Conservation (phyloP, 2,888 invertebrate genomes). For the Steinernema hermaphroditum region DNA sequence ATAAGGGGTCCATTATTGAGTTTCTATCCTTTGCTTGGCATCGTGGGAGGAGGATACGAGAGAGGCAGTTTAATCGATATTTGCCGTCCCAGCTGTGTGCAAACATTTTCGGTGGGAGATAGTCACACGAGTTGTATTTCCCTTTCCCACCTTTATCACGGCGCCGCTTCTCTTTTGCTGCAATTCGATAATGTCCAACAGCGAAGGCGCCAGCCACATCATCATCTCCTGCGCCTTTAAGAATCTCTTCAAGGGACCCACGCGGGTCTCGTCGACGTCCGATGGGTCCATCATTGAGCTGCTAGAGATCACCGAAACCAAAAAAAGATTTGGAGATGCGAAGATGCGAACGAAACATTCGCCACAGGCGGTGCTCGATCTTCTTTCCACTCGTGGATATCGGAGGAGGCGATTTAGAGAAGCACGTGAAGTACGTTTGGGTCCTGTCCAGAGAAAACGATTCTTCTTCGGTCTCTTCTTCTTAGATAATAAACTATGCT, state of each 20-base stretch:
- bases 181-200: not conserved
- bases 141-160: not conserved
- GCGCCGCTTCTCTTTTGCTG: not conserved
- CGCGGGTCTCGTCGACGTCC: not conserved
- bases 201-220: not conserved
- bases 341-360: not conserved
- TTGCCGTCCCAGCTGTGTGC: no score
- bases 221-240: not conserved
- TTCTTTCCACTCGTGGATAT: not conserved
- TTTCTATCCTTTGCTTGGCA: no score
- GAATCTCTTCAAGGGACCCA: slow-evolving; percentile 5
- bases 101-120: no score
- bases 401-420: not conserved
- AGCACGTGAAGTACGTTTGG: no score
- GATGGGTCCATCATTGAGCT: not conserved
- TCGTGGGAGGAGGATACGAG: no score
- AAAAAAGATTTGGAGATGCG: not conserved
- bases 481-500: no score
- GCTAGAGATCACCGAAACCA: not conserved
- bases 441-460: no score
- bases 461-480: no score
- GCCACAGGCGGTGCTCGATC: not conserved
- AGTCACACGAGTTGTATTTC: no score
- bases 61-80: no score
- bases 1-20: no score